Percentiles rank a stretch among this genome's conserved stretches.
Conservation (phyloP, 30 jellyfish, hydroid and myxozoan genomes). For the Turritopsis rubra region DNA sequence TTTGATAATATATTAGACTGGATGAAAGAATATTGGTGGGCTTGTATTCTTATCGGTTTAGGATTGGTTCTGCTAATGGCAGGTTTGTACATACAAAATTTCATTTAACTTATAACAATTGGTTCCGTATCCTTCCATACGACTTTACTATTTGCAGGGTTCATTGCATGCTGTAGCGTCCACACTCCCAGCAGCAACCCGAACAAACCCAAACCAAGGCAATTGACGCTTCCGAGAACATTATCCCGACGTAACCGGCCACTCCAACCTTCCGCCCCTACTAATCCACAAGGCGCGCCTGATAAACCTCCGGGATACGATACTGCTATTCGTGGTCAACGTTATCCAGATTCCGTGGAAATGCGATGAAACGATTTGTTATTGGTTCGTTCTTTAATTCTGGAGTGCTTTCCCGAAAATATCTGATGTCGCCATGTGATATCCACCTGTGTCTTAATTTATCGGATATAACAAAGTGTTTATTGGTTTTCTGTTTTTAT, state of each 20-base stretch:
- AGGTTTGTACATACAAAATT: constrained; percentile 26
- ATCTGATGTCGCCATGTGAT: too few relatives aligned
- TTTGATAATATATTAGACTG: constrained; percentile 46
- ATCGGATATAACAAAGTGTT: too few relatives aligned
- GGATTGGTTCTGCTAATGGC: constrained; percentile 81
- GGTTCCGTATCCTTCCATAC: too few relatives aligned
- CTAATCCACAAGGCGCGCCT: neutral
- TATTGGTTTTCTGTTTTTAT: too few relatives aligned
- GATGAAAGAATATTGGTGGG: constrained; percentile 95
- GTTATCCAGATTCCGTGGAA: constrained; percentile 19
- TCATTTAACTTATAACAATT: neutral
- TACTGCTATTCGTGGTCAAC: constrained; percentile 8
- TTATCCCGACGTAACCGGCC: constrained; percentile 49
- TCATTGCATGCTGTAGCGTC: constrained; percentile 87
- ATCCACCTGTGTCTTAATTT: too few relatives aligned
- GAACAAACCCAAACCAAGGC: constrained; percentile 66
- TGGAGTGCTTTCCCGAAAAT: too few relatives aligned
- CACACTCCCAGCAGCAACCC: constrained; percentile 99
- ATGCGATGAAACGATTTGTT: neutral
- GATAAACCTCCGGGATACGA: neutral
- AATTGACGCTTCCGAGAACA: constrained; percentile 78
- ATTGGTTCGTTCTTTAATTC: too few relatives aligned
- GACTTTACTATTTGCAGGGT: constrained; percentile 66
- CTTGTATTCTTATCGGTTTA: constrained; percentile 78
- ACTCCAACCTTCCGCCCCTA: constrained; percentile 29